These are phyloP conservation scores for Saccostrea echinata DNA, from an alignment of 1,140 invertebrate genomes.

Conservation along the genomic window DNA sequence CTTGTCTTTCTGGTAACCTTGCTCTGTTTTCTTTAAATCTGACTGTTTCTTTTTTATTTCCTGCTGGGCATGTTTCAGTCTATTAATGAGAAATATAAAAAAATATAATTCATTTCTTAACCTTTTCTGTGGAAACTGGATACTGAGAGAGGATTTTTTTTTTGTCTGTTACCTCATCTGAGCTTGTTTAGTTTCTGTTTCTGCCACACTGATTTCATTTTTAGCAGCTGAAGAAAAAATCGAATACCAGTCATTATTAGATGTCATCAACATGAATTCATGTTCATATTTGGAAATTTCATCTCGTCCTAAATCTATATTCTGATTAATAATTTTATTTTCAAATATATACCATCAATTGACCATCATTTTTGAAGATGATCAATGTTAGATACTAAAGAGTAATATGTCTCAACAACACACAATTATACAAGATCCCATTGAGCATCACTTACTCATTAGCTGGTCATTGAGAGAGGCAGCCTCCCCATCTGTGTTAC, in stretches of 20 bases:
- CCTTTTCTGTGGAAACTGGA: background rate
- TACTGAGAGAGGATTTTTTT: background rate
- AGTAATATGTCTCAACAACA: too few species aligned
- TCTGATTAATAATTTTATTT: too few species aligned
- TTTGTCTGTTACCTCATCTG: constrained; percentile 87
- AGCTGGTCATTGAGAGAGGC: constrained; percentile 94
- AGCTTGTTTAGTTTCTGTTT: constrained; percentile 90
- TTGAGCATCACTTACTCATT: constrained; percentile 87
- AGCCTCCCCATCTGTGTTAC: constrained; percentile 89
- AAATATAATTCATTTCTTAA: background rate
- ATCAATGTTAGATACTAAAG: too few species aligned
- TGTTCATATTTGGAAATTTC: background rate
- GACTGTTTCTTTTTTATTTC: constrained; percentile 86
- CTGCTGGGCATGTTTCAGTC: constrained; percentile 85
- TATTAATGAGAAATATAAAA: constrained; percentile 34
- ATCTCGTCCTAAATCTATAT: too few species aligned
- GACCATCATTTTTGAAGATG: too few species aligned
- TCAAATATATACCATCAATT: too few species aligned
- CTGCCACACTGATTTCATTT: constrained; percentile 87
- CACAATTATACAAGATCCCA: too few species aligned
- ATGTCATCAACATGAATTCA: background rate
- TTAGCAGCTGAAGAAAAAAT: constrained; percentile 85
- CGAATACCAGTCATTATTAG: background rate
- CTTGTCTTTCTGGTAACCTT: constrained; percentile 86
- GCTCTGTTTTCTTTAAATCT: constrained; percentile 87